Conservation (phyloP, 2,797 vertebrate species). For the Gobionotothen gibberifrons region DNA sequence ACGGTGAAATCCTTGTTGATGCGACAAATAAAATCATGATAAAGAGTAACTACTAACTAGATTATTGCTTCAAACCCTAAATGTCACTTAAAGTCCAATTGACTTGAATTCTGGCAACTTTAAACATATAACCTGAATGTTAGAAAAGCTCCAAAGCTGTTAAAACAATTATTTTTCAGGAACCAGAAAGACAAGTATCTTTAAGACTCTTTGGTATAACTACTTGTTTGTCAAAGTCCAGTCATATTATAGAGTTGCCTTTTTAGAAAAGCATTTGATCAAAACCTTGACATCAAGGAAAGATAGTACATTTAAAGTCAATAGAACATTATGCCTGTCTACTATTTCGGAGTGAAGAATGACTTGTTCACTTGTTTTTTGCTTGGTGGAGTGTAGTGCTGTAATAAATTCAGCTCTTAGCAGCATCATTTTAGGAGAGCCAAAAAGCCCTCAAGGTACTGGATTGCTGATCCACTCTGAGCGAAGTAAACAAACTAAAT, state of each 20-base stretch:
- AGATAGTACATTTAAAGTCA: too few species aligned
- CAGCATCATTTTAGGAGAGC: constrained; percentile 10
- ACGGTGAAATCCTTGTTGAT: neutral
- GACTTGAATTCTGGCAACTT: too few species aligned
- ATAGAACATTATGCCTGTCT: neutral
- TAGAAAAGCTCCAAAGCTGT: too few species aligned
- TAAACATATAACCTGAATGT: too few species aligned
- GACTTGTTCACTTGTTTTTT: too few species aligned
- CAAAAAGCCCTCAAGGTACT: constrained; percentile 18
- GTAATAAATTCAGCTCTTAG: constrained; percentile 19
- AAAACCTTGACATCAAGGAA: neutral
- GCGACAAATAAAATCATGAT: neutral
- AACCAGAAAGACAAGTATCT: too few species aligned
- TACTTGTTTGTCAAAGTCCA: too few species aligned
- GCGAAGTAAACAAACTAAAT: constrained; percentile 26
- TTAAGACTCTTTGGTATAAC: too few species aligned
- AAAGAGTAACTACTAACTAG: neutral
- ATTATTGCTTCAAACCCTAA: neutral
- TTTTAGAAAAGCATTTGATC: neutral
- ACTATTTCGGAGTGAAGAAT: neutral
- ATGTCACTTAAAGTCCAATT: neutral
- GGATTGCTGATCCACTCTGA: constrained; percentile 9
- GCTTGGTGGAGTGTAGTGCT: neutral
- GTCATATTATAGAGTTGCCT: too few species aligned
- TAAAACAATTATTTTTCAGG: too few species aligned